Base-by-base conservation (phyloP, 2,113 vertebrate species). In the Piaya cayana region DNA sequence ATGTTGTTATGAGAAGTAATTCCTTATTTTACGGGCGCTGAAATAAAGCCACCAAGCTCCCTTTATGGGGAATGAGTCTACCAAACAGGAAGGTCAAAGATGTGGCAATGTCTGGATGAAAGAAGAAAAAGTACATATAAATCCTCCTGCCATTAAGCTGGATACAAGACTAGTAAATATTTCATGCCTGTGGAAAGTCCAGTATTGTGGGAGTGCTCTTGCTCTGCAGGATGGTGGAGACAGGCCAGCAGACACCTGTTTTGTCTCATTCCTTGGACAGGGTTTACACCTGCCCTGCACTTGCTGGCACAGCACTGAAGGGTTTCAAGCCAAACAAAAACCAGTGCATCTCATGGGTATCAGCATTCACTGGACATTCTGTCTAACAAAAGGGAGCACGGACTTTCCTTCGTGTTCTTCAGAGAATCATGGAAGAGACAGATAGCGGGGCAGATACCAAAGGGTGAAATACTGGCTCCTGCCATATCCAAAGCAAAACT, bases 51-150 rank as follows among this genome's bases (percentile, higher is more conserved):
- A 89, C 42, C 6, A 2, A 56, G 23, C 22, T 69, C 58, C 80
- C 74, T 39, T 94, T 65, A 49, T 15, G 62, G 17, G 62, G 53
- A 82, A 50, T 1, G 2, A 90, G 60, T 65, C 64, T 79, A 74
- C 55, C 17, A 92, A 95, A 95, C 83, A 96, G 91, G 95, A 97
- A 96, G 78, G 76, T 50, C 91, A 79, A 68, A 91, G 65, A 55
- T 18, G 17, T 91, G 74, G 82, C 36, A 50, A 15, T 1, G 15
- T 65, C 83, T 83, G 71, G 27, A 39, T 45, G 60, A 86, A 74
- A 76, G 49, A 47, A 70, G 63, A 37, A 88, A 81, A 89, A 86
- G 27, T 34, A 43, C 26, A 15, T 34, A 4, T 37, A 34, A 32
- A 56, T 74, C 10, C 43, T 86, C 50, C 59, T 88, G 67, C 34